Evolutionary conservation across 2,797 vertebrate species (phyloP).

Genomic region (Poeciliopsis infans): DNA sequence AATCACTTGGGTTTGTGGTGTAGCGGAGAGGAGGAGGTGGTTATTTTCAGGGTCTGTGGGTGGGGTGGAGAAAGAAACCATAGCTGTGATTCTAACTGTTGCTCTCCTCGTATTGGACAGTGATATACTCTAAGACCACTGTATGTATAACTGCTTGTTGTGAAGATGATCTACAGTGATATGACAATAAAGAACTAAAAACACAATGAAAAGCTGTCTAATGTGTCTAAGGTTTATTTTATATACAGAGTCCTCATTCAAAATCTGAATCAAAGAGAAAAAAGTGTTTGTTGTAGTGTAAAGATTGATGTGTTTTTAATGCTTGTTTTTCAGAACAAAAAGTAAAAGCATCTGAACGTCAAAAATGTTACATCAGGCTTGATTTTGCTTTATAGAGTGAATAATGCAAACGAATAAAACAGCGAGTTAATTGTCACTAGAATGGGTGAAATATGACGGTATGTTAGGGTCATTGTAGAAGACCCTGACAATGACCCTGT

Average conservation of each 20-base stretch:
- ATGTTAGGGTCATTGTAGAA: too few species aligned
- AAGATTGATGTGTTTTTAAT: neutral
- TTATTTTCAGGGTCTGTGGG: neutral
- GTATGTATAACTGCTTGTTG: constrained; percentile 77
- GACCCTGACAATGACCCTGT: too few species aligned
- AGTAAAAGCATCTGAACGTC: neutral
- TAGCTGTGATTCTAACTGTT: constrained; percentile 74
- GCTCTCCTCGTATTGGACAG: constrained; percentile 70
- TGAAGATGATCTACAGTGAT: constrained; percentile 75
- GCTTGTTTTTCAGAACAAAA: neutral
- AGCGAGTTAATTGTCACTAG: neutral
- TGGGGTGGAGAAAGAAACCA: constrained; percentile 49
- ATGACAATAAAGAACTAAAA: constrained; percentile 75
- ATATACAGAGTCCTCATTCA: neutral
- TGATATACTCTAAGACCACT: constrained; percentile 73
- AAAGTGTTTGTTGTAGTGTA: neutral
- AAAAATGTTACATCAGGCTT: neutral
- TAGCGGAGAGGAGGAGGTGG: constrained; percentile 14
- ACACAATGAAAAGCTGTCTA: constrained; percentile 20
- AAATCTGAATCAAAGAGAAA: neutral
- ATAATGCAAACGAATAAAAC: neutral
- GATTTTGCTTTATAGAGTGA: neutral
- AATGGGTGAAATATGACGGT: neutral
- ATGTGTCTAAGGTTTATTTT: constrained; percentile 24
- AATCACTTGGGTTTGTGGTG: constrained; percentile 46